phyloP scores from a whole-genome alignment of 2,888 invertebrate species.

The Labia minor region DNA sequence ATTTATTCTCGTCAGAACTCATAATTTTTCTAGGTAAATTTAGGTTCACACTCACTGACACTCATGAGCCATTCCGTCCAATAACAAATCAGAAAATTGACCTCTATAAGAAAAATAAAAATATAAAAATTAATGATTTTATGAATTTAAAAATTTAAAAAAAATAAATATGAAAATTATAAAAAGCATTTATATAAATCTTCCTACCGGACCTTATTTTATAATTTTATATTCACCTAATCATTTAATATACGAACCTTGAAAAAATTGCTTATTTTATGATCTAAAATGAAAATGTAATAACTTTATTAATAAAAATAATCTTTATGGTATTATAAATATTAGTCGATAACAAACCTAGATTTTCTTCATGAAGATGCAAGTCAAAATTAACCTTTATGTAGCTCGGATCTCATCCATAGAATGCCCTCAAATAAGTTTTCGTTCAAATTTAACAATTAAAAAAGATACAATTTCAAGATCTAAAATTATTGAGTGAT shows the following conservation, averaged over 20 bases:
- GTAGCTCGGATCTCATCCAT: neutral
- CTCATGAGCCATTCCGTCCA: neutral
- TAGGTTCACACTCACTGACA: neutral
- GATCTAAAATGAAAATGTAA: neutral
- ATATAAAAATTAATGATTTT: neutral
- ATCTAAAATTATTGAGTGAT: neutral
- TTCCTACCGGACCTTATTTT: neutral
- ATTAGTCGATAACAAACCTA: conserved; percentile 22
- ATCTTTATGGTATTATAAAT: no score
- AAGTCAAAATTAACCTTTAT: conserved; percentile 24
- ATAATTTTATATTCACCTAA: neutral
- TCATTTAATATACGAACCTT: neutral
- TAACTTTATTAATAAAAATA: neutral
- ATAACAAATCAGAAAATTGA: no score
- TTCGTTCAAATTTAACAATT: neutral
- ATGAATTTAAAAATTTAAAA: neutral
- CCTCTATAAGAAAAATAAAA: no score
- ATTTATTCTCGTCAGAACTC: conserved; percentile 46
- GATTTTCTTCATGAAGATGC: conserved; percentile 22
- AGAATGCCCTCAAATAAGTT: neutral
- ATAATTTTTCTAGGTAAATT: neutral
- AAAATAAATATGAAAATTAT: neutral
- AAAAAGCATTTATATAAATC: neutral
- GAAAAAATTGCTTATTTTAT: neutral
- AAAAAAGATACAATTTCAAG: neutral